Evolutionary conservation across 2,888 invertebrate species (phyloP).

Genomic region (Hartigia nigra): DNA sequence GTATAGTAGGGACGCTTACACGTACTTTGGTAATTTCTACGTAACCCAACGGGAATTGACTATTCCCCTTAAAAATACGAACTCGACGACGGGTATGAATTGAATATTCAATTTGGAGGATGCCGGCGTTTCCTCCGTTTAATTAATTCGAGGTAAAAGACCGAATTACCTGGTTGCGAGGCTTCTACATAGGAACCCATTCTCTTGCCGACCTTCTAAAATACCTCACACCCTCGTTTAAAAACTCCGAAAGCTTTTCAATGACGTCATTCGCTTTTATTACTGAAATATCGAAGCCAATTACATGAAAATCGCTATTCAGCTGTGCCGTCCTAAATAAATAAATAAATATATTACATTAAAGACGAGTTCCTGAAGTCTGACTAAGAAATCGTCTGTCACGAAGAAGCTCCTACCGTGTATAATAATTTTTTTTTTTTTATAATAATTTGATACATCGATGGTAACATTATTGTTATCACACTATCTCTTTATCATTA

Average conservation of each 20-base stretch:
- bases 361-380: neutral
- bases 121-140: neutral
- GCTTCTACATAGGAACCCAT: neutral
- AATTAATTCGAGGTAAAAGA: neutral
- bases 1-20: neutral
- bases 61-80: neutral
- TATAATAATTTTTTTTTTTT: no score
- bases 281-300: neutral
- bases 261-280: neutral
- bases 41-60: neutral
- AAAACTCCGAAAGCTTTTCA: neutral
- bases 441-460: neutral
- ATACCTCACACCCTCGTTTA: neutral
- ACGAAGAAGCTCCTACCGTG: no score
- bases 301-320: neutral
- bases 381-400: neutral
- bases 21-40: neutral
- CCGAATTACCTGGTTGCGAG: neutral
- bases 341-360: neutral
- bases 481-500: neutral
- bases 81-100: neutral
- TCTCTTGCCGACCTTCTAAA: neutral
- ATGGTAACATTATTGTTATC: no score
- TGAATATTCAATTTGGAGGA: neutral
- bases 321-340: neutral